These are phyloP conservation scores for Urosaurus nigricauda DNA, from an alignment of 2,797 vertebrate genomes.

Conservation along the genomic window DNA sequence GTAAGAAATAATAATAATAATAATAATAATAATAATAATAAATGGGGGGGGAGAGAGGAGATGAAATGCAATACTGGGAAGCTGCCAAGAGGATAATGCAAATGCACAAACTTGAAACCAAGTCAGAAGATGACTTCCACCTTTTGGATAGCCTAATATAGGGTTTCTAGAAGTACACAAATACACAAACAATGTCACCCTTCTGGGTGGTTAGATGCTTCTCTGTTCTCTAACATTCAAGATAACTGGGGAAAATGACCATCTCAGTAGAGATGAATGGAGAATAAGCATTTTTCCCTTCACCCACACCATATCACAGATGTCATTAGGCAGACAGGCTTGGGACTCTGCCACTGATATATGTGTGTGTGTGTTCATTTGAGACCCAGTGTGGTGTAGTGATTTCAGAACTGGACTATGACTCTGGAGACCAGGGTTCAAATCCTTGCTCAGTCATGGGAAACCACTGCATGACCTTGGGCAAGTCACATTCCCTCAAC, in stretches of 20 bases:
- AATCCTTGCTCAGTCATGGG: no score
- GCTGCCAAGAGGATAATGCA: slow-evolving; percentile 10
- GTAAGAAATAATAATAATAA: no score
- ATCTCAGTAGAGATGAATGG: background rate
- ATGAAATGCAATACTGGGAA: background rate
- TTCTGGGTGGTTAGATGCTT: background rate
- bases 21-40: no score
- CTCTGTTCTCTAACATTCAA: background rate
- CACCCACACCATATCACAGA: background rate
- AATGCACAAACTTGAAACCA: background rate
- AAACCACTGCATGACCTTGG: no score
- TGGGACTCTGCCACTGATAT: background rate
- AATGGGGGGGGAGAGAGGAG: slow-evolving; percentile 12
- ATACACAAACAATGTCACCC: background rate
- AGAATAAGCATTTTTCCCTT: background rate
- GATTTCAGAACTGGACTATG: no score
- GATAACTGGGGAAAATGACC: background rate
- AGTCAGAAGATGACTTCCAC: background rate
- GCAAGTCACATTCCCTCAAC: no score
- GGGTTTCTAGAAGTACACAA: background rate
- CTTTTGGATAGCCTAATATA: background rate
- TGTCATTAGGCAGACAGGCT: background rate
- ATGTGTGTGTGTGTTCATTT: background rate
- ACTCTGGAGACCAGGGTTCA: no score
- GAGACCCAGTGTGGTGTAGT: no score